These are phyloP conservation scores for Eupelmus urozonus DNA, from an alignment of 2,888 invertebrate species.

Conservation along the genomic window DNA sequence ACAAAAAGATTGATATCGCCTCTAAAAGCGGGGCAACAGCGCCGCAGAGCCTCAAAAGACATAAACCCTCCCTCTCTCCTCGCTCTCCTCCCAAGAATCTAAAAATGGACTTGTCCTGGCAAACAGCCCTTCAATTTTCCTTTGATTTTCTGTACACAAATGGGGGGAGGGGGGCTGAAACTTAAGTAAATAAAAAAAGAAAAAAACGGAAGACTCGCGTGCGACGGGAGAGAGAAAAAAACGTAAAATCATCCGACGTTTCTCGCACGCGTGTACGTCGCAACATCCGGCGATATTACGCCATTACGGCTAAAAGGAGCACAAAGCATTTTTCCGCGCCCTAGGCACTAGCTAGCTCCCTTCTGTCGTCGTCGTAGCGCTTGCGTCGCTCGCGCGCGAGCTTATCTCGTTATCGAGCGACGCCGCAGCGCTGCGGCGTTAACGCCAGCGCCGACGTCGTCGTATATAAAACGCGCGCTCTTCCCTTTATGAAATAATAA, in stretches of 20 bases:
- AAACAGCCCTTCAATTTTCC: constrained; percentile 23
- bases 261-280: neutral
- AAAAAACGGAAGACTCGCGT: neutral
- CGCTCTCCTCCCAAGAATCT: constrained; percentile 11
- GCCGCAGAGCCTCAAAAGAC: neutral
- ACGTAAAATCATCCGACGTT: constrained; percentile 27
- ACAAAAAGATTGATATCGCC: constrained; percentile 40
- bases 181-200: constrained; percentile 21
- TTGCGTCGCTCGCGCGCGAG: constrained; percentile 39
- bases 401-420: constrained; percentile 63
- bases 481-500: constrained; percentile 64
- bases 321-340: constrained; percentile 19
- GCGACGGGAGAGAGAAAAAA: neutral
- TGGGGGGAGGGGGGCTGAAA: neutral
- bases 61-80: constrained; percentile 8
- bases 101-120: constrained; percentile 33
- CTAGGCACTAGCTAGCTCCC: no score
- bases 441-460: constrained; percentile 14
- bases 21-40: constrained; percentile 14
- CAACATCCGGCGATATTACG: constrained; percentile 14
- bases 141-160: neutral
- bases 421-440: constrained; percentile 31
- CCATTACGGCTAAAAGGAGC: constrained; percentile 14
- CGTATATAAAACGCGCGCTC: constrained; percentile 7
- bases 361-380: constrained; percentile 1